Conservation (phyloP, 37 sponge, comb jelly and placozoan genomes). For the Geodia barretti region DNA sequence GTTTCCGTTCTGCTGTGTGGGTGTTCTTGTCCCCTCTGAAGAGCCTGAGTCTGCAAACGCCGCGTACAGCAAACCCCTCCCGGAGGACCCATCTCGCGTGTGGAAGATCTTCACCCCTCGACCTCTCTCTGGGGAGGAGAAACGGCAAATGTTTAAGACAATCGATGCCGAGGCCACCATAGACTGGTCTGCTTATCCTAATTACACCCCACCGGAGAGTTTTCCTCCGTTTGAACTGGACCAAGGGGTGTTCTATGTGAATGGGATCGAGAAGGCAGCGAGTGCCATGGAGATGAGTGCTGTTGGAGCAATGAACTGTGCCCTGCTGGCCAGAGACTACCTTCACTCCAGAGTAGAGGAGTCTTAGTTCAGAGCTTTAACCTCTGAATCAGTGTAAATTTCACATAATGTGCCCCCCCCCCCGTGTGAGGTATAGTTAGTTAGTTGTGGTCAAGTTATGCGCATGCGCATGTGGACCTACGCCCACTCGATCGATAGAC, state of each 20-base stretch:
- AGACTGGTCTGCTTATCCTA: conserved; percentile 89
- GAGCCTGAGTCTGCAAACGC: conserved; percentile 27
- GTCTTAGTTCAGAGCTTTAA: no score
- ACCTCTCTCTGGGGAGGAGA: conserved; percentile 59
- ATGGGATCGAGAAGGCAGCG: conserved; percentile 86
- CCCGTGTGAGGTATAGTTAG: no score
- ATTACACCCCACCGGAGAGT: conserved; percentile 75
- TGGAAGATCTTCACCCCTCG: conserved; percentile 79
- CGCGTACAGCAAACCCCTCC: conserved; percentile 38
- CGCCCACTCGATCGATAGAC: no score
- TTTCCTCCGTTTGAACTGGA: conserved; percentile 78
- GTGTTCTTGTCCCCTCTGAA: conserved; percentile 56
- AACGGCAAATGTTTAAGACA: conserved; percentile 37
- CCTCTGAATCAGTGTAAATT: no score
- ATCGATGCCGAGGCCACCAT: conserved; percentile 6
- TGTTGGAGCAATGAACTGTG: conserved; percentile 82
- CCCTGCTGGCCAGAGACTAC: conserved; percentile 61
- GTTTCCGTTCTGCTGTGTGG: conserved; percentile 57
- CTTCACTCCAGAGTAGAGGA: no score
- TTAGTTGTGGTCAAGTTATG: no score
- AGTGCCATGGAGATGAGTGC: conserved; percentile 97
- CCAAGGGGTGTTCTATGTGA: conserved; percentile 81
- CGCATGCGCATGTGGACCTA: no score
- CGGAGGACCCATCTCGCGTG: conserved; percentile 37
- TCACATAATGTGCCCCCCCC: no score